phyloP scores from a whole-genome alignment of 1,140 invertebrate genomes.

The Eumaeus atala region DNA sequence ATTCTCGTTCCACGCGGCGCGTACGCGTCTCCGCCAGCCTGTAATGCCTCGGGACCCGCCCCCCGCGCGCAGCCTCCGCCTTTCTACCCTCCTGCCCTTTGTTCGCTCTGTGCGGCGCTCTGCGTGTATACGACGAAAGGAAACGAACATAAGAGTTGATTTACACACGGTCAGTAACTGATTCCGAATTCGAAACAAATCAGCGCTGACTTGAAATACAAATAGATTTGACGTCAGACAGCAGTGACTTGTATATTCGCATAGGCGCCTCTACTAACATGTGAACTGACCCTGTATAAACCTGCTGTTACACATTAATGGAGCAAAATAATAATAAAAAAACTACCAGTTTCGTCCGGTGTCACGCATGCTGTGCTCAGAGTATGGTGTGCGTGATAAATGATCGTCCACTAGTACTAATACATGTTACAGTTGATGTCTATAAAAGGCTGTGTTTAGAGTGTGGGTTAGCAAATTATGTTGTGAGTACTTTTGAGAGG shows the following conservation, averaged over 20 bases:
- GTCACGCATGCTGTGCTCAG: constrained; percentile 37
- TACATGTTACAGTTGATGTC: constrained; percentile 15
- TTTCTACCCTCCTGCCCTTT: constrained; percentile 36
- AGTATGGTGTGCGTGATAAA: constrained; percentile 26
- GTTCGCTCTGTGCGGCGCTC: constrained; percentile 41
- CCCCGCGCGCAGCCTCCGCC: constrained; percentile 26
- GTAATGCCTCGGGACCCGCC: constrained; percentile 46
- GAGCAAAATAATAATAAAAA: constrained; percentile 35
- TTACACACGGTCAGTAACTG: too few species aligned
- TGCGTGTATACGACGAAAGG: constrained; percentile 19
- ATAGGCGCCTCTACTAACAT: too few species aligned
- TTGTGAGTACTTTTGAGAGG: not conserved
- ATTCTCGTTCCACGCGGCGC: constrained; percentile 70
- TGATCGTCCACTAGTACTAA: constrained; percentile 17
- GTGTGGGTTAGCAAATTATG: not conserved
- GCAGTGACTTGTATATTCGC: too few species aligned
- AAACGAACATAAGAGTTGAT: constrained; percentile 9
- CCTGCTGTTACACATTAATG: constrained; percentile 27
- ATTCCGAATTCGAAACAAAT: too few species aligned
- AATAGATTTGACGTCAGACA: too few species aligned
- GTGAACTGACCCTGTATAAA: too few species aligned
- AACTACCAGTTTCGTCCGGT: constrained; percentile 25
- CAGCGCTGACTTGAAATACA: too few species aligned
- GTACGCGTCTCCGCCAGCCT: constrained; percentile 57
- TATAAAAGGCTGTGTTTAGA: constrained; percentile 27